Evolutionary conservation across 1,140 invertebrate species (phyloP).

Genomic region (Pissodes strobi): DNA sequence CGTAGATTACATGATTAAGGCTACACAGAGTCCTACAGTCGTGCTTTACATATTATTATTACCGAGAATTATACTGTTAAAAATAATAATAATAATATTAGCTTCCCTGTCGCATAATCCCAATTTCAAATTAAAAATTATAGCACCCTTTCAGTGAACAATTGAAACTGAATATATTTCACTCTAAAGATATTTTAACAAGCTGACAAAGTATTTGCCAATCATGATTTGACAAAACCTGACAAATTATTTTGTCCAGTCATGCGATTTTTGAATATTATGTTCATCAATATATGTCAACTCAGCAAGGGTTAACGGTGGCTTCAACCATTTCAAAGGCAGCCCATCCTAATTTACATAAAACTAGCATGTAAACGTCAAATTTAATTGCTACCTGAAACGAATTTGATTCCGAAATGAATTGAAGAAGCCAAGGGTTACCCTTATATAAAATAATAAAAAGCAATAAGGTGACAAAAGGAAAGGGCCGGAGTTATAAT

Average conservation of each 20-base stretch:
- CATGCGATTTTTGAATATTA: neutral
- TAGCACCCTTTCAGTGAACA: no score
- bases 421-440: slow-evolving; percentile 18
- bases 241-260: slow-evolving; percentile 22
- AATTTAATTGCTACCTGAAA: slow-evolving; percentile 34
- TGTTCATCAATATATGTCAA: slow-evolving; percentile 17
- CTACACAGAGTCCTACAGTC: no score
- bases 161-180: neutral
- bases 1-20: no score
- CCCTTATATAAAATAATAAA: slow-evolving; percentile 24
- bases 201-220: slow-evolving; percentile 9
- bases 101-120: no score
- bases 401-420: slow-evolving; percentile 29
- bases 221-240: slow-evolving; percentile 25
- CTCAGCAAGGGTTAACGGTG: slow-evolving; percentile 12
- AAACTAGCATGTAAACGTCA: slow-evolving; percentile 28
- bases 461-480: slow-evolving; percentile 22
- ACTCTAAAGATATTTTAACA: slow-evolving; percentile 15
- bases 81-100: no score
- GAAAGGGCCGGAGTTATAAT: slow-evolving; percentile 21
- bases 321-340: neutral
- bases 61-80: no score
- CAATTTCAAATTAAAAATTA: no score
- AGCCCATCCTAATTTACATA: slow-evolving; percentile 23
- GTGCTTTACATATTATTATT: no score